Conservation (phyloP, 1,140 invertebrate species). For the Drosophila albomicans region DNA sequence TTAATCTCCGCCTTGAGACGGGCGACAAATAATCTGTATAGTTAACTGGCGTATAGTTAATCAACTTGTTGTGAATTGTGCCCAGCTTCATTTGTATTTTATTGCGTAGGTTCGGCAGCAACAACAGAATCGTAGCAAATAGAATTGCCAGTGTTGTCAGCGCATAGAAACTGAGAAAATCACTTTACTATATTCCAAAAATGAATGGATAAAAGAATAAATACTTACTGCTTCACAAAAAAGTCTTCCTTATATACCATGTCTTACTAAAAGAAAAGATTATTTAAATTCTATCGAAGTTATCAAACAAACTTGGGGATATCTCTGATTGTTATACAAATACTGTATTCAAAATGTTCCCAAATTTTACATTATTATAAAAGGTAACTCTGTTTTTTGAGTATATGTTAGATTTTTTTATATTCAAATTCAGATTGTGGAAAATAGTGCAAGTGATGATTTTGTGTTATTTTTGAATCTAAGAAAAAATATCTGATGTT, state of each 20-base stretch:
- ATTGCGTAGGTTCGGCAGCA: background rate
- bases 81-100: background rate
- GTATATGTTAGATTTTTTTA: too few relatives aligned
- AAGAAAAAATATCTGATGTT: too few relatives aligned
- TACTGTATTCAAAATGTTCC: too few relatives aligned
- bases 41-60: constrained; percentile 35
- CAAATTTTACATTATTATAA: too few relatives aligned
- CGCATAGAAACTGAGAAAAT: constrained; percentile 5
- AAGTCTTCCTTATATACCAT: constrained; percentile 2
- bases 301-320: background rate
- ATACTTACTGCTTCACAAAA: constrained; percentile 31
- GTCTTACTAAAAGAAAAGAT: background rate
- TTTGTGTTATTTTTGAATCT: too few relatives aligned
- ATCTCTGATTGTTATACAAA: too few relatives aligned
- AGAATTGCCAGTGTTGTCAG: background rate
- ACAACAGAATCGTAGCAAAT: background rate
- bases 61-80: background rate
- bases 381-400: too few relatives aligned
- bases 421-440: too few relatives aligned
- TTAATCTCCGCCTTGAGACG: constrained; percentile 38
- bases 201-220: background rate
- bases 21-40: constrained; percentile 32
- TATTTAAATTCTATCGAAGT: background rate
- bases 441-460: too few relatives aligned
- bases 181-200: too few relatives aligned